Conservation (phyloP, 2,888 invertebrate genomes). For the Rotaria magnacalcarata region DNA sequence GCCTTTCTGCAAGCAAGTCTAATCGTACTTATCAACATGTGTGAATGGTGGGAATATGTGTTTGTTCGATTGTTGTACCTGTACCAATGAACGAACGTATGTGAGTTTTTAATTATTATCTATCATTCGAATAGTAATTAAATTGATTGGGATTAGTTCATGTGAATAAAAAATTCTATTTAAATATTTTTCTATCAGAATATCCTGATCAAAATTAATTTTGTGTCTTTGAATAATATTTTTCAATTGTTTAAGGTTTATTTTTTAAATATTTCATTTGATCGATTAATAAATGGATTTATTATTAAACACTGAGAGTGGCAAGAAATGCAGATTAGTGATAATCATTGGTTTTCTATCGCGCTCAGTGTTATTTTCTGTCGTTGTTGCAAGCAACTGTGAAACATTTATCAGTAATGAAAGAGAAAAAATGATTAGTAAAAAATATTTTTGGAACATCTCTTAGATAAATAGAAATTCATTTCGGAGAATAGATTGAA, state of each 20-base stretch:
- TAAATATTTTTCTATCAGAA: no score
- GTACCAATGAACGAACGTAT: conserved; percentile 26
- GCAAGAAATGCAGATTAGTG: no score
- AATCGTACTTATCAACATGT: not conserved
- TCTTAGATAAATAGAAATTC: not conserved
- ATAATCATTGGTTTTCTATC: no score
- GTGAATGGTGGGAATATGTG: not conserved
- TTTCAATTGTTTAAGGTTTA: no score
- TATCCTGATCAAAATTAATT: no score
- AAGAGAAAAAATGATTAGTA: not conserved
- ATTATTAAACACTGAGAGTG: no score
- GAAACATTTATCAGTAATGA: not conserved
- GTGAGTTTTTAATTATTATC: not conserved
- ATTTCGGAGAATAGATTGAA: not conserved
- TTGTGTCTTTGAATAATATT: no score
- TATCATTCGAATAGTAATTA: not conserved
- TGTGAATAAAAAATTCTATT: no score
- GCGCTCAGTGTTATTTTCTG: no score
- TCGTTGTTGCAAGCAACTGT: not conserved
- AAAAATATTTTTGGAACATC: not conserved
- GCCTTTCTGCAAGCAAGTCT: not conserved
- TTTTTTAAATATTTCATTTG: no score
- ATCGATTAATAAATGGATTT: no score
- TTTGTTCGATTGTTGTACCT: not conserved
- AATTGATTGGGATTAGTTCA: no score